phyloP scores from a whole-genome alignment of 2,888 invertebrate genomes.

The Drosophila kanekoi region DNA sequence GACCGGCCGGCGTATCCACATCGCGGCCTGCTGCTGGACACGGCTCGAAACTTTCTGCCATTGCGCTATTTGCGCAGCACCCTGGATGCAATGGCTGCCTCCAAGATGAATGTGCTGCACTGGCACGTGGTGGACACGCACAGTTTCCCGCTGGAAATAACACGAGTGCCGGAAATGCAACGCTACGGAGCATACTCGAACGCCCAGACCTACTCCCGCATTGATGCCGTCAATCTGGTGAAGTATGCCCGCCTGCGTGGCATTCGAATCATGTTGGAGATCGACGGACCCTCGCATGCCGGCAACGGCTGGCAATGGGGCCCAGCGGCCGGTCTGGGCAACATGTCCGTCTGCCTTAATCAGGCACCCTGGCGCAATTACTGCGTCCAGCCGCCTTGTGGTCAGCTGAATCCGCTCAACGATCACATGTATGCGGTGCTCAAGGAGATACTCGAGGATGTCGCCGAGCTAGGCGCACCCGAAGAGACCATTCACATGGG shows the following conservation, averaged over 20 bases:
- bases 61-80: conserved; percentile 89
- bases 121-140: conserved; percentile 97
- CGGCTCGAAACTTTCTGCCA: conserved; percentile 94
- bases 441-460: conserved; percentile 89
- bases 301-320: conserved; percentile 95
- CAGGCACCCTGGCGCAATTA: conserved; percentile 89
- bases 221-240: conserved; percentile 89
- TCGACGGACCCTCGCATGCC: conserved; percentile 95
- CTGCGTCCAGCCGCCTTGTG: conserved; percentile 94
- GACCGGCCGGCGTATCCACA: conserved; percentile 94
- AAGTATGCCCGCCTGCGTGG: conserved; percentile 92
- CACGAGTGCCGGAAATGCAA: conserved; percentile 90
- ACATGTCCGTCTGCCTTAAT: conserved; percentile 89
- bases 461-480: conserved; percentile 87
- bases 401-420: conserved; percentile 93
- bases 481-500: conserved; percentile 92
- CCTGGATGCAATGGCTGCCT: conserved; percentile 92
- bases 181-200: conserved; percentile 91
- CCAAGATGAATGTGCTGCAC: conserved; percentile 96
- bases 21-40: conserved; percentile 95
- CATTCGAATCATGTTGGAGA: conserved; percentile 93
- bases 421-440: conserved; percentile 89
- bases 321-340: conserved; percentile 86
- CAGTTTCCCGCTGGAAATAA: conserved; percentile 94
- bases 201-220: conserved; percentile 88